phyloP scores from a whole-genome alignment of 2,113 vertebrate species.

The Bujurquina vittata region DNA sequence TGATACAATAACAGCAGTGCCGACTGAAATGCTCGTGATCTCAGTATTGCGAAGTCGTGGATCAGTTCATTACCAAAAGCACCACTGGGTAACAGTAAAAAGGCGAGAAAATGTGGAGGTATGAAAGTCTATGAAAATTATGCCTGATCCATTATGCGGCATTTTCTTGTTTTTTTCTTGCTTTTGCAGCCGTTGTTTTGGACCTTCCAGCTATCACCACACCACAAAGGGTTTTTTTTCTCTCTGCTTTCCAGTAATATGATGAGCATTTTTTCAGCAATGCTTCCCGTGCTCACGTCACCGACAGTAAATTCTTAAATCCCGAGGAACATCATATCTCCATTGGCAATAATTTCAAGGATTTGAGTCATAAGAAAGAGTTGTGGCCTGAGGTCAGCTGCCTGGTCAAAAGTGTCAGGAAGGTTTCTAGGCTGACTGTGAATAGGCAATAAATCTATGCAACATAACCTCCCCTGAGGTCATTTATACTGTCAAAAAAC shows the following conservation, averaged over 20 bases:
- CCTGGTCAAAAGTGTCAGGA: background rate
- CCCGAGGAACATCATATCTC: constrained; percentile 9
- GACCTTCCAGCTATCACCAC: constrained; percentile 6
- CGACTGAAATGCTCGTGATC: constrained; percentile 24
- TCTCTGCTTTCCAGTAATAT: constrained; percentile 1
- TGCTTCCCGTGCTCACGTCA: constrained; percentile 4
- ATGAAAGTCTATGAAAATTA: background rate
- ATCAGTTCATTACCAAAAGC: constrained; percentile 29
- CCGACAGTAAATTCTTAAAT: constrained; percentile 18
- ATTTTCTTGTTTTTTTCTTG: constrained; percentile 4
- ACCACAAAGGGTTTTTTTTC: background rate
- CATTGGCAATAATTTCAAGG: background rate
- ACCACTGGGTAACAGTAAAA: background rate
- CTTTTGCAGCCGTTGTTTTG: constrained; percentile 2
- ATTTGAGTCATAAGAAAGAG: background rate
- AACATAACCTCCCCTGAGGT: background rate
- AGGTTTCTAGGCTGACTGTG: background rate
- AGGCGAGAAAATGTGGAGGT: background rate
- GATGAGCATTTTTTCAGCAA: background rate
- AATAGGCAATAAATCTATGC: background rate
- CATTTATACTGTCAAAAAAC: background rate
- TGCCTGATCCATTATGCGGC: background rate
- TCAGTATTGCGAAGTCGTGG: constrained; percentile 14
- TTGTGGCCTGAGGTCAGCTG: background rate
- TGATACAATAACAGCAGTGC: constrained; percentile 5